A percentile compares a stretch with the other conserved stretches of the same genome.
phyloP scores from a whole-genome alignment of 2,888 invertebrate species.

The Melolontha melolontha region DNA sequence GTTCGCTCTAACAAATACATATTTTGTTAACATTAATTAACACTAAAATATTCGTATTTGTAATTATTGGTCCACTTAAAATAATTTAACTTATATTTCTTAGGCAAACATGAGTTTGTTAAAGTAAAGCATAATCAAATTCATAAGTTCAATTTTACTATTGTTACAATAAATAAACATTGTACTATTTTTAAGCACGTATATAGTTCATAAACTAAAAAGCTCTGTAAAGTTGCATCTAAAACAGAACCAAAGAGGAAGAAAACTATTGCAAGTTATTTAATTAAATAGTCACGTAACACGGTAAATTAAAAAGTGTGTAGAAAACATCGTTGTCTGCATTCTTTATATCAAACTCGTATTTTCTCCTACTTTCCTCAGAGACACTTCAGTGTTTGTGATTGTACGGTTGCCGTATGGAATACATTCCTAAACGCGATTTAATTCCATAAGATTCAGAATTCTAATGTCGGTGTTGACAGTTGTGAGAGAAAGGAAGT shows the following conservation, averaged over 20 bases:
- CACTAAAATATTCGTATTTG: too few relatives aligned
- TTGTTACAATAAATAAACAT: too few relatives aligned
- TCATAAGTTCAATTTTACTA: too few relatives aligned
- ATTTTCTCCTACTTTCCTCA: conserved; percentile 33
- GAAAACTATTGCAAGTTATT: conserved; percentile 15
- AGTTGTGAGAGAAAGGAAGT: conserved; percentile 35
- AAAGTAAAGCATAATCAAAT: too few relatives aligned
- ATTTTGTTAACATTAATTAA: too few relatives aligned
- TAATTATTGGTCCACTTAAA: too few relatives aligned
- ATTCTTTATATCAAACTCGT: conserved; percentile 5
- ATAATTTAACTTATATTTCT: too few relatives aligned
- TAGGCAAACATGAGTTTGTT: too few relatives aligned
- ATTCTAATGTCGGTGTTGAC: conserved; percentile 18
- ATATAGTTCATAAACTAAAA: too few relatives aligned
- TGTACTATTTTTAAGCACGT: too few relatives aligned
- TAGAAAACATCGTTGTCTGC: conserved; percentile 7
- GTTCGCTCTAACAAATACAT: too few relatives aligned
- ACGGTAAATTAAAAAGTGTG: conserved; percentile 2
- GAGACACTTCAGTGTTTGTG: conserved; percentile 5
- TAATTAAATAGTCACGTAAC: conserved; percentile 30
- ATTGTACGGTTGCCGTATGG: not conserved
- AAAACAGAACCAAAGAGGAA: conserved; percentile 1
- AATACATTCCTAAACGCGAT: conserved; percentile 26
- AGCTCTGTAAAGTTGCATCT: too few relatives aligned
- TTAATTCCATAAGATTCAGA: conserved; percentile 26